Evolutionary conservation across 2,888 invertebrate species (phyloP).

Genomic region (Eilema depressum): DNA sequence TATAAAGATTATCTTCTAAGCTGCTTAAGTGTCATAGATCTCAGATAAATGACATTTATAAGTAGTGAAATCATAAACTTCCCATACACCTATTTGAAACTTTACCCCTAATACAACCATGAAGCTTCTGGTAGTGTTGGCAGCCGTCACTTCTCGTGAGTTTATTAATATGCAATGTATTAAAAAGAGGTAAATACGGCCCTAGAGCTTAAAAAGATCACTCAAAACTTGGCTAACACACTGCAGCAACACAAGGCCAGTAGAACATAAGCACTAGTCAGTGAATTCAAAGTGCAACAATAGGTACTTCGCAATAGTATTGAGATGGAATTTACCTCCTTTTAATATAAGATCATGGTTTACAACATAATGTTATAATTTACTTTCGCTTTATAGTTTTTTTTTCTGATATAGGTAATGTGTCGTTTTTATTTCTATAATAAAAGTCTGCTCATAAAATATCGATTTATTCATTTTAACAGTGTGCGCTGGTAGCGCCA

Average conservation of each 20-base stretch:
- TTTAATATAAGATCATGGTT: background rate
- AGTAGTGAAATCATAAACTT: background rate
- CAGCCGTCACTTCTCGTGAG: slow-evolving; percentile 57
- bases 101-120: slow-evolving; percentile 33
- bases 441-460: background rate
- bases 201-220: background rate
- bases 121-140: slow-evolving; percentile 53
- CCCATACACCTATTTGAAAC: background rate
- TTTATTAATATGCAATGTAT: slow-evolving; percentile 17
- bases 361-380: background rate
- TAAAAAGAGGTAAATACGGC: background rate
- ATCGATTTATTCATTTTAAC: slow-evolving; percentile 26
- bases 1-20: slow-evolving; percentile 1
- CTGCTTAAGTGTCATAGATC: background rate
- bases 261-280: background rate
- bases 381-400: background rate
- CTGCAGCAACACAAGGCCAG: background rate
- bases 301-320: background rate
- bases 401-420: background rate
- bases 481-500: slow-evolving; percentile 50
- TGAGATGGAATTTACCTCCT: background rate
- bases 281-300: background rate
- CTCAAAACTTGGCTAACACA: background rate
- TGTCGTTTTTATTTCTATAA: background rate
- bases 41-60: slow-evolving; percentile 8